These are phyloP conservation scores for Drosophila ogumai DNA, from an alignment of 1,140 invertebrate genomes.

Conservation along the genomic window DNA sequence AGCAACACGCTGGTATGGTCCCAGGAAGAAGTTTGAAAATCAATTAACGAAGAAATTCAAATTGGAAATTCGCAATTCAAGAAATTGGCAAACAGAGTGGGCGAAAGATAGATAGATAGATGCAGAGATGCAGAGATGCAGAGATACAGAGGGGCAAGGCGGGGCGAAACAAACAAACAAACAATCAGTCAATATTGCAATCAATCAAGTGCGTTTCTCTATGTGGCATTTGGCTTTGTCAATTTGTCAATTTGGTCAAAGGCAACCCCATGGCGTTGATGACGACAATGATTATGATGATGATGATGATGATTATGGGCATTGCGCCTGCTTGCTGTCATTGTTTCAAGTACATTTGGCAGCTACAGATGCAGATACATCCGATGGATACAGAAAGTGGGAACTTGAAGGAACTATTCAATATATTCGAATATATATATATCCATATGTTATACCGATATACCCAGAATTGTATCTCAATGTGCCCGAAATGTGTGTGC, in stretches of 20 bases:
- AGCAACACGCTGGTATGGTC: background rate
- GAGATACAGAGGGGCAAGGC: too few relatives aligned
- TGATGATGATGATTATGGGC: background rate
- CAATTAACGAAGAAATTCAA: constrained; percentile 45
- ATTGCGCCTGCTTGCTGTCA: background rate
- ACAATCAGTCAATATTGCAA: constrained; percentile 77
- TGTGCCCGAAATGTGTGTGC: constrained; percentile 60
- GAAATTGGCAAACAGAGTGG: constrained; percentile 19
- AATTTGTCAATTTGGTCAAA: constrained; percentile 58
- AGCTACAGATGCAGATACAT: background rate
- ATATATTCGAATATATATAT: constrained; percentile 21
- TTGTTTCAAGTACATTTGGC: constrained; percentile 13
- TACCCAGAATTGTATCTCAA: constrained; percentile 47
- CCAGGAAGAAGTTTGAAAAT: constrained; percentile 39
- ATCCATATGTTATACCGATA: constrained; percentile 9
- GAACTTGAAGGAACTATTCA: constrained; percentile 16
- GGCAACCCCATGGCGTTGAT: background rate
- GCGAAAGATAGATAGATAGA: constrained; percentile 5
- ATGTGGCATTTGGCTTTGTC: constrained; percentile 59
- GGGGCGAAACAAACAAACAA: constrained; percentile 22
- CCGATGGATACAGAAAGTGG: background rate
- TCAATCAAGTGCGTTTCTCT: constrained; percentile 75
- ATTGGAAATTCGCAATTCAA: constrained; percentile 43
- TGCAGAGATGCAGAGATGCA: background rate
- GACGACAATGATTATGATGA: background rate